Evolutionary conservation across 2,113 vertebrate species (phyloP).

Genomic region (Morone chrysops): DNA sequence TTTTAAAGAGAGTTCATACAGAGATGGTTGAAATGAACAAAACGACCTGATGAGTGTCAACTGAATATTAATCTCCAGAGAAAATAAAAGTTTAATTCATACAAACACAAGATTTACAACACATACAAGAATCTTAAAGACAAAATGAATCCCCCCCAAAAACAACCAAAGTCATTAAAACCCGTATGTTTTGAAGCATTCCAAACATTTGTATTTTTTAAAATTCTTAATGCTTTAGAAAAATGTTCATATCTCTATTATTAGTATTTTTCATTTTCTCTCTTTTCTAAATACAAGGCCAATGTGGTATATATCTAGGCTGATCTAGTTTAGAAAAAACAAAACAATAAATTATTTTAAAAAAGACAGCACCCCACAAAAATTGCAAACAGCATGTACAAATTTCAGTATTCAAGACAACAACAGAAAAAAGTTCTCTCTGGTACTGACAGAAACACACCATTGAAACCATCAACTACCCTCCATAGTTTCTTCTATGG

Average conservation of each 20-base stretch:
- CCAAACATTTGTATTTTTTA: constrained; percentile 82
- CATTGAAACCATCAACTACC: constrained; percentile 63
- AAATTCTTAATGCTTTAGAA: constrained; percentile 89
- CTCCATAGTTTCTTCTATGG: constrained; percentile 72
- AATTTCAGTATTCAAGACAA: constrained; percentile 82
- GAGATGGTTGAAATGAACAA: constrained; percentile 55
- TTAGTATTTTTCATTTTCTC: constrained; percentile 87
- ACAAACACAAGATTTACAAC: constrained; percentile 77
- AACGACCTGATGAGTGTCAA: constrained; percentile 74
- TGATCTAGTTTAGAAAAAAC: constrained; percentile 83
- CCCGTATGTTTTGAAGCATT: constrained; percentile 88
- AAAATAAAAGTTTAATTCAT: constrained; percentile 66
- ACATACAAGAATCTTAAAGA: constrained; percentile 77
- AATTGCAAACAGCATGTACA: constrained; percentile 86
- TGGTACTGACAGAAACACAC: constrained; percentile 66
- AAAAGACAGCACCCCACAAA: constrained; percentile 83
- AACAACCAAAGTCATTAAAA: constrained; percentile 79
- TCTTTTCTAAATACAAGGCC: constrained; percentile 90
- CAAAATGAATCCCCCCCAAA: constrained; percentile 50
- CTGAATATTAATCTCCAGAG: constrained; percentile 68
- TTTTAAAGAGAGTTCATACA: constrained; percentile 57
- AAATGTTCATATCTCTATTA: constrained; percentile 87
- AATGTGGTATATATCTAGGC: constrained; percentile 89
- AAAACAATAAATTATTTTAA: constrained; percentile 81
- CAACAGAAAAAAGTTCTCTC: constrained; percentile 58